Conservation (phyloP, 2,888 invertebrate species). For the Trichopoda pennipes region DNA sequence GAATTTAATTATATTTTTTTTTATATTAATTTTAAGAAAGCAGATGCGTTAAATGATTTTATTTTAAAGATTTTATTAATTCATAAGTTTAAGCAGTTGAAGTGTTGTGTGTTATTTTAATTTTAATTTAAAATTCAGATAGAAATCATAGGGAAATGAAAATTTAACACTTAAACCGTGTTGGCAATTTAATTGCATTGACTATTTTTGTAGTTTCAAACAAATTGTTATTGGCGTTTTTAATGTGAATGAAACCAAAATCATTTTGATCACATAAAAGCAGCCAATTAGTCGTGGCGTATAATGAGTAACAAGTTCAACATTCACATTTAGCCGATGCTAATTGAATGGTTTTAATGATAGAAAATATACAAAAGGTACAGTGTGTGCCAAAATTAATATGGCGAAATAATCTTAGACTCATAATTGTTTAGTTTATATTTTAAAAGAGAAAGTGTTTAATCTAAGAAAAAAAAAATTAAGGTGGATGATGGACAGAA, state of each 20-base stretch:
- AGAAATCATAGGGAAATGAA: background rate
- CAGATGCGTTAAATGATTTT: no score
- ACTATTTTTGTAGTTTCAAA: conserved; percentile 2
- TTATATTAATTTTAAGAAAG: no score
- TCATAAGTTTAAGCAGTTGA: background rate
- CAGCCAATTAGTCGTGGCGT: conserved; percentile 59
- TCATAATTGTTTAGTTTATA: no score
- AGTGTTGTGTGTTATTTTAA: background rate
- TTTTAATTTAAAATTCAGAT: conserved; percentile 22
- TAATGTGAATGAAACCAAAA: conserved; percentile 34
- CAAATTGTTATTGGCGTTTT: conserved; percentile 2
- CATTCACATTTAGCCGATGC: background rate
- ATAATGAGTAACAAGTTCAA: conserved; percentile 43
- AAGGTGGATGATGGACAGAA: no score
- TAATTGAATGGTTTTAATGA: background rate
- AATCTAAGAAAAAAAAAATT: no score
- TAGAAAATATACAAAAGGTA: background rate
- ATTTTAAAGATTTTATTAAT: background rate
- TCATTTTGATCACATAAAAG: conserved; percentile 58
- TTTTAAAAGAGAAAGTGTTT: no score
- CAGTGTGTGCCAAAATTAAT: no score
- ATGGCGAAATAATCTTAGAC: no score
- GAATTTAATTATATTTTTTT: no score
- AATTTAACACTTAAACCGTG: background rate
- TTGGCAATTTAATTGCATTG: conserved; percentile 47